Evolutionary conservation across 2,113 vertebrate species (phyloP).

Genomic region (Pristiophorus japonicus): DNA sequence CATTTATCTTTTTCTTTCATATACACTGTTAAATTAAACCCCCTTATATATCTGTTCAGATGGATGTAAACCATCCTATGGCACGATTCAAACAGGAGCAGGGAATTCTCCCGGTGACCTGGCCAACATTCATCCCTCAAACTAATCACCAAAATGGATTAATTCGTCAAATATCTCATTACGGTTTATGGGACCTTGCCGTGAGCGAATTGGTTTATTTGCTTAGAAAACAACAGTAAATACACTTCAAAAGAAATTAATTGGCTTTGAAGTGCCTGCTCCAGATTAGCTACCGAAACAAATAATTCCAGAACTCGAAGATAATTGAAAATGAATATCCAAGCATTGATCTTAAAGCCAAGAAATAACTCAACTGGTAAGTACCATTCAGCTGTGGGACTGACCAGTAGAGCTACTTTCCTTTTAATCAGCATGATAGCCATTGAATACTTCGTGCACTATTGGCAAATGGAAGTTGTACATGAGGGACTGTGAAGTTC

Average conservation of each 20-base stretch:
- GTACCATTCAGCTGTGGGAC: neutral
- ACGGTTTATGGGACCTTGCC: too few relatives aligned
- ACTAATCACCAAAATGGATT: neutral
- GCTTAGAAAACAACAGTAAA: neutral
- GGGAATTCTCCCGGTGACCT: neutral
- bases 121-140: neutral
- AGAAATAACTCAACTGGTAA: slow-evolving; percentile 7
- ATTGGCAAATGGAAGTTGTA: neutral
- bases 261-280: neutral
- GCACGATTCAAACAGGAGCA: neutral
- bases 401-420: neutral
- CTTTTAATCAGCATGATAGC: neutral
- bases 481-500: neutral
- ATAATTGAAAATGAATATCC: neutral
- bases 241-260: neutral
- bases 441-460: neutral
- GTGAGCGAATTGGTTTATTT: neutral
- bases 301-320: neutral
- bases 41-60: neutral
- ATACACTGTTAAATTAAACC: neutral
- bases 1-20: neutral
- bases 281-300: neutral
- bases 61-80: neutral
- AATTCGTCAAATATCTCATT: neutral
- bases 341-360: neutral